Conservation (phyloP, 2,797 vertebrate species). For the Clarias platycephalus region DNA sequence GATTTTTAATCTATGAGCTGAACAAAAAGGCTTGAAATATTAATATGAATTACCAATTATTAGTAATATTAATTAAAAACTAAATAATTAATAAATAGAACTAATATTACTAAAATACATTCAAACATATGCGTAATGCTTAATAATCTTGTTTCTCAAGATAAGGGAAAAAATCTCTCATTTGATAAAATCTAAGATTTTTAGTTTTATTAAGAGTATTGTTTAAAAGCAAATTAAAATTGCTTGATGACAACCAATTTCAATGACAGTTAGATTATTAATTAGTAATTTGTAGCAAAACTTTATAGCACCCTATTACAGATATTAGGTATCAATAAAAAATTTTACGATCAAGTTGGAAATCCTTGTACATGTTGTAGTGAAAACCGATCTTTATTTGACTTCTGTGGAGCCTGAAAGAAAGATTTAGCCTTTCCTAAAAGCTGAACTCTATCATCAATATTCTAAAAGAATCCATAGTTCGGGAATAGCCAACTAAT, state of each 20-base stretch:
- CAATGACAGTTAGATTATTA: background rate
- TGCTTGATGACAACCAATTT: background rate
- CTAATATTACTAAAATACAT: background rate
- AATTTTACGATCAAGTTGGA: no score
- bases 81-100: background rate
- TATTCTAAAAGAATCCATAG: conserved; percentile 95
- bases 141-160: background rate
- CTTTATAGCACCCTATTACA: background rate
- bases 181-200: background rate
- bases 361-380: background rate
- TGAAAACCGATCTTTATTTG: conserved; percentile 35
- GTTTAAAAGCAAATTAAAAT: background rate
- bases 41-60: no score
- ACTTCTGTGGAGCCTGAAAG: conserved; percentile 40
- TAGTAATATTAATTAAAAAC: background rate
- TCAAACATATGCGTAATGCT: background rate
- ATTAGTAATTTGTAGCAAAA: background rate
- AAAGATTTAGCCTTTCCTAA: conserved; percentile 71
- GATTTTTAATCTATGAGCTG: no score
- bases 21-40: no score
- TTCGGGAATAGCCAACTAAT: conserved; percentile 97
- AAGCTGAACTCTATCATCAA: conserved; percentile 88
- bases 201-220: background rate
- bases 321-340: background rate
- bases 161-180: background rate